Evolutionary conservation across 2,113 vertebrate genomes (phyloP).

Genomic region (Charadrius vociferus): DNA sequence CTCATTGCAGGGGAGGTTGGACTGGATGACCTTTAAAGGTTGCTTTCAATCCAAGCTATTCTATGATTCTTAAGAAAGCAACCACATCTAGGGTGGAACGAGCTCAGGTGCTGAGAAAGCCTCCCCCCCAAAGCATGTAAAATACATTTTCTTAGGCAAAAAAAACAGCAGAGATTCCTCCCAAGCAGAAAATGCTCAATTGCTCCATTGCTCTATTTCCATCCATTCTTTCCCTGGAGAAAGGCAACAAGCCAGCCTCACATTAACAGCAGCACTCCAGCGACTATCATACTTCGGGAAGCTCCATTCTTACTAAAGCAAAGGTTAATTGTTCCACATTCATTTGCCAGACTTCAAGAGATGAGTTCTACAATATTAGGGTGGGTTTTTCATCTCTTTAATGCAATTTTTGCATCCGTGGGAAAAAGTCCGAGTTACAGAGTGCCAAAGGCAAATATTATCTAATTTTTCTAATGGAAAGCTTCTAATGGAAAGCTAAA

Average conservation of each 20-base stretch:
- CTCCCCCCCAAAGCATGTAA: not conserved
- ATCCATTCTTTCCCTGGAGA: not conserved
- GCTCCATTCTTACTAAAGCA: not conserved
- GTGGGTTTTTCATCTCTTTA: not conserved
- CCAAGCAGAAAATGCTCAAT: not conserved
- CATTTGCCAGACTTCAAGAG: not conserved
- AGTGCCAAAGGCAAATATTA: conserved; percentile 39
- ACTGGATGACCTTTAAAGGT: not conserved
- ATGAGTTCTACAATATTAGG: not conserved
- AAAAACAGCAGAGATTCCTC: not conserved
- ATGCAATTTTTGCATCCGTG: not conserved
- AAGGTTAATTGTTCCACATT: conserved; percentile 20
- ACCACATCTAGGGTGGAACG: not conserved
- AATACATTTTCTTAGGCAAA: not conserved
- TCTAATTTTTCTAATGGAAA: conserved; percentile 29
- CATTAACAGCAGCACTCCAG: not conserved
- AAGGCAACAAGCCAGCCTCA: not conserved
- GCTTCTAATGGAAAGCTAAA: conserved; percentile 6
- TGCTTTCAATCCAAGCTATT: not conserved
- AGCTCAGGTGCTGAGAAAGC: not conserved
- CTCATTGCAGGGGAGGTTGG: not conserved
- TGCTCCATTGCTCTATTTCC: not conserved
- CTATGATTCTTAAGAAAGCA: not conserved
- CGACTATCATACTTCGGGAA: not conserved
- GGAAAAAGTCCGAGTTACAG: not conserved